phyloP scores from a whole-genome alignment of 2,797 vertebrate genomes.

The Semotilus atromaculatus region DNA sequence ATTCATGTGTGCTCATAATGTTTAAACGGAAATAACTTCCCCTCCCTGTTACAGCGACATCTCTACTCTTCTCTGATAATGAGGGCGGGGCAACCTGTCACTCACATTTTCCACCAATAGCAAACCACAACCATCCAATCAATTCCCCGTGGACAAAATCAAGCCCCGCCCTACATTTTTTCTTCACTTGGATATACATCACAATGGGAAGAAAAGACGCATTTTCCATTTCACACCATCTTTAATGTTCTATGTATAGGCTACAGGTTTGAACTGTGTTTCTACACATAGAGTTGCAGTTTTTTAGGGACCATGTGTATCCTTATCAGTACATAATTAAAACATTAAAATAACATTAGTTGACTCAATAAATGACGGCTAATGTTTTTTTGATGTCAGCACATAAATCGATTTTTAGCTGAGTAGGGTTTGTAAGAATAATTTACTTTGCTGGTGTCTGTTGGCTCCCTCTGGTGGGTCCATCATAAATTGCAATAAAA shows the following conservation, averaged over 20 bases:
- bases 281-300: not conserved
- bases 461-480: conserved; percentile 39
- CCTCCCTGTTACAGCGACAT: not conserved
- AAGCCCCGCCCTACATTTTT: not conserved
- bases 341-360: not conserved
- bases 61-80: not conserved
- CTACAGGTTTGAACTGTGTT: not conserved
- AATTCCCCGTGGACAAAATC: not conserved
- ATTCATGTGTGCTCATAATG: not conserved
- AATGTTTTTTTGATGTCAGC: not conserved
- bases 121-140: not conserved
- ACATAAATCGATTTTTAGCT: not conserved
- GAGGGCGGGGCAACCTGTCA: not conserved
- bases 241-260: not conserved
- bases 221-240: not conserved
- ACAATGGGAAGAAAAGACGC: not conserved
- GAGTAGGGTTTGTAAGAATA: not conserved
- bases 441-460: not conserved
- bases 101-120: not conserved
- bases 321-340: not conserved
- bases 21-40: not conserved
- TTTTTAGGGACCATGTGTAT: not conserved
- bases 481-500: conserved; percentile 21
- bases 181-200: not conserved
- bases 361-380: not conserved